A percentile compares a stretch with the other conserved stretches of the same genome.
phyloP scores from a whole-genome alignment of 2,797 vertebrate species.

The Pangasius macronema region DNA sequence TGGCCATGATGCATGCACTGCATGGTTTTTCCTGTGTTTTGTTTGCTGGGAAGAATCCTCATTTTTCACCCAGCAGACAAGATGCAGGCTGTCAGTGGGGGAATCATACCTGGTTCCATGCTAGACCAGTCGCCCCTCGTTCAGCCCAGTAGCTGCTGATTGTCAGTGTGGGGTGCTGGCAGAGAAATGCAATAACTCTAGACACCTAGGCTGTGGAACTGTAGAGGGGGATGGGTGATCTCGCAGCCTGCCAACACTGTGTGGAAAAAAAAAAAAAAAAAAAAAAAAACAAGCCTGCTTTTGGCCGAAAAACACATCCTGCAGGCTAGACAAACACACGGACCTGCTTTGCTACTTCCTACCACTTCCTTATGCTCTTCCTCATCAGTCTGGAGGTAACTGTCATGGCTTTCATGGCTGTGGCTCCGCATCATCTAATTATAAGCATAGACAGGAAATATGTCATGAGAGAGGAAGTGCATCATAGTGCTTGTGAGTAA shows the following conservation, averaged over 20 bases:
- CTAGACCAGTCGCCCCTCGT: conserved; percentile 56
- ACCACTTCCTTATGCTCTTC: conserved; percentile 31
- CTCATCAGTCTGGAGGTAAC: conserved; percentile 29
- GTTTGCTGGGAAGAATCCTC: conserved; percentile 21
- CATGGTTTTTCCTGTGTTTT: conserved; percentile 31
- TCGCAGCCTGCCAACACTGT: conserved; percentile 55
- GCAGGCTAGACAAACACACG: conserved; percentile 39
- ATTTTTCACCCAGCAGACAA: conserved; percentile 54
- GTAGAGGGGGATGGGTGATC: conserved; percentile 58
- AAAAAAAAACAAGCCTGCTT: conserved; percentile 43
- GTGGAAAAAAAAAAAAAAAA: conserved; percentile 28
- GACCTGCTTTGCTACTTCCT: conserved; percentile 36
- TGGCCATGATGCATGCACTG: conserved; percentile 28
- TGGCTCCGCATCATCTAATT: conserved; percentile 41
- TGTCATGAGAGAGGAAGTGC: conserved; percentile 44
- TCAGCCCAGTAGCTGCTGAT: conserved; percentile 58
- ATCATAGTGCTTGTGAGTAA: conserved; percentile 30
- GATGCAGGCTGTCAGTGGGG: conserved; percentile 63
- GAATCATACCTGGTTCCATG: conserved; percentile 60
- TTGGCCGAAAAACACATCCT: conserved; percentile 46
- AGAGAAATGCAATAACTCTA: conserved; percentile 77
- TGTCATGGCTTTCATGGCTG: conserved; percentile 35
- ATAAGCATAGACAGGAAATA: conserved; percentile 44
- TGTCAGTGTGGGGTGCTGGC: conserved; percentile 61
- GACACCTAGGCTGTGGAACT: conserved; percentile 71